Conservation (phyloP, 2,888 invertebrate species). For the Xylota sylvarum region DNA sequence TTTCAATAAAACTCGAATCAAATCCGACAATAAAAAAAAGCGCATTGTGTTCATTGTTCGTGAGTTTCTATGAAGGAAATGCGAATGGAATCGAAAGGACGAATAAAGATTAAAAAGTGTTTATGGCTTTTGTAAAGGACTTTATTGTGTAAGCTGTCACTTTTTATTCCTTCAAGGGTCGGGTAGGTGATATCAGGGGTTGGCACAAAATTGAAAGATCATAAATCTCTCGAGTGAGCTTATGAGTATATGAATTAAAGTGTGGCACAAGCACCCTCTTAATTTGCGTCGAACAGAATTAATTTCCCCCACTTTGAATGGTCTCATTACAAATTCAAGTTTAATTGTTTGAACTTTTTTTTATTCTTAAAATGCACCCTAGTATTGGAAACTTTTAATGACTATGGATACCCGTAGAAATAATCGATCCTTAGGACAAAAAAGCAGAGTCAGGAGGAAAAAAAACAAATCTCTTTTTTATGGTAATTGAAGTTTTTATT, state of each 20-base stretch:
- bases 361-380: conserved; percentile 10
- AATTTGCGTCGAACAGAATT: conserved; percentile 63
- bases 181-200: conserved; percentile 42
- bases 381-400: conserved; percentile 52
- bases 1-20: conserved; percentile 73
- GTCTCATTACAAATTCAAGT: conserved; percentile 72
- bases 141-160: conserved; percentile 74
- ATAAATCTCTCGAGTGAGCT: conserved; percentile 72
- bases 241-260: conserved; percentile 66
- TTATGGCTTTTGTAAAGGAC: conserved; percentile 71
- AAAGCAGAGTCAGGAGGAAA: conserved; percentile 22
- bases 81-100: conserved; percentile 45
- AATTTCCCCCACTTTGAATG: conserved; percentile 47
- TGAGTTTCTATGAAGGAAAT: conserved; percentile 41
- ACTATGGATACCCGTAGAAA: conserved; percentile 15
- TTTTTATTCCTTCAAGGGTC: conserved; percentile 49
- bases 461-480: conserved; percentile 82
- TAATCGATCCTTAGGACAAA: conserved; percentile 26
- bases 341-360: conserved; percentile 71
- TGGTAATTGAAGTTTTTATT: conserved; percentile 82
- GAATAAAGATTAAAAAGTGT: conserved; percentile 75
- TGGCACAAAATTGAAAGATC: conserved; percentile 70
- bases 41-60: conserved; percentile 46
- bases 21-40: conserved; percentile 55
- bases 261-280: conserved; percentile 59